Conservation (phyloP, 2,113 vertebrate species). For the Tachysurus vachellii region DNA sequence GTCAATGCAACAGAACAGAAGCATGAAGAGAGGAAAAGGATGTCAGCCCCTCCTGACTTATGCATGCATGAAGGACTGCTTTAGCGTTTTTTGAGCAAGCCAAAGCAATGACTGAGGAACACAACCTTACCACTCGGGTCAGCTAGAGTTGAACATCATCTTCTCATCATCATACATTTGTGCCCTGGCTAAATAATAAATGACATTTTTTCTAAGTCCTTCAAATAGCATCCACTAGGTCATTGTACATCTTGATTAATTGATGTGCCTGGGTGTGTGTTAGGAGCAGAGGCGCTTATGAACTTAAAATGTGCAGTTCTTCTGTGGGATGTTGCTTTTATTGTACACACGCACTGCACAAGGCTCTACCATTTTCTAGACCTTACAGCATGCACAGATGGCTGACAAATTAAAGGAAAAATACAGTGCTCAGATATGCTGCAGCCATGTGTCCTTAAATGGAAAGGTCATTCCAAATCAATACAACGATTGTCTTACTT, state of each 20-base stretch:
- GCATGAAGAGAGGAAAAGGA: constrained; percentile 45
- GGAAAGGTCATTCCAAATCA: not conserved
- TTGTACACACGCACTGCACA: not conserved
- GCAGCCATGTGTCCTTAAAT: not conserved
- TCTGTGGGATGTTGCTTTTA: not conserved
- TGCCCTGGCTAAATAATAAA: constrained; percentile 79
- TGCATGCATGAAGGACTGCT: constrained; percentile 71
- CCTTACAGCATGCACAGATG: not conserved
- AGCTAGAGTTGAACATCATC: constrained; percentile 81
- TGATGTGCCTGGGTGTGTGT: constrained; percentile 57
- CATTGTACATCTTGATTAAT: constrained; percentile 71
- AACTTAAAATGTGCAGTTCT: constrained; percentile 12
- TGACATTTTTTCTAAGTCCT: constrained; percentile 65
- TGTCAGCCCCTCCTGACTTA: constrained; percentile 37
- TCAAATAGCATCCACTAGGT: constrained; percentile 70
- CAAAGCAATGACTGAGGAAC: constrained; percentile 64
- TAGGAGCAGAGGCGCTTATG: constrained; percentile 26
- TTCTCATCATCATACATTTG: constrained; percentile 80
- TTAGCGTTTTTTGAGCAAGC: constrained; percentile 71
- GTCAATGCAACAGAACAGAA: constrained; percentile 46
- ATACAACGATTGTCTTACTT: not conserved
- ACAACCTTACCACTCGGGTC: constrained; percentile 71
- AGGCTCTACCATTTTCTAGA: not conserved
- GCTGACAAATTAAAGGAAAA: not conserved
- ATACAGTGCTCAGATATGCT: not conserved